Evolutionary conservation across 2,797 vertebrate species (phyloP).

Genomic region (Falco concolor): DNA sequence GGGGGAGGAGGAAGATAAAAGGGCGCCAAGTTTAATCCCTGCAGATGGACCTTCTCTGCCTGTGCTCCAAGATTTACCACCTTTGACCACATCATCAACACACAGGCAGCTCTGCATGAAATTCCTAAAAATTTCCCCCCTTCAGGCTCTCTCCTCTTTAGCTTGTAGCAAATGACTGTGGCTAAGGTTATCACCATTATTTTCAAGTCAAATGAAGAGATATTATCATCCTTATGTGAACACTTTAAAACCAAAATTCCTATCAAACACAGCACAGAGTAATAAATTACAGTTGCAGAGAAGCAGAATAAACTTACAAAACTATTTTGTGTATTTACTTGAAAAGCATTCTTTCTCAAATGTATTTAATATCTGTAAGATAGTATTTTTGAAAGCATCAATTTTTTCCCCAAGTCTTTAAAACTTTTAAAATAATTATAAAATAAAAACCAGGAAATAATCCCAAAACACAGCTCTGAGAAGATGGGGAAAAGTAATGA

Average conservation of each 20-base stretch:
- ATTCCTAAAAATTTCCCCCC: not conserved
- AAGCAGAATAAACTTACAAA: not conserved
- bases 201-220: not conserved
- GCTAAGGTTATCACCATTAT: not conserved
- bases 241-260: not conserved
- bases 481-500: not conserved
- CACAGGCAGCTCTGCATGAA: not conserved
- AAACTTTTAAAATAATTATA: not conserved
- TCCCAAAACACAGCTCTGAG: not conserved
- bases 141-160: not conserved
- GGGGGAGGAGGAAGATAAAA: not conserved
- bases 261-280: not conserved
- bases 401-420: not conserved
- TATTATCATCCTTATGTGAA: not conserved
- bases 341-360: not conserved
- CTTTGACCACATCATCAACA: not conserved
- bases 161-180: not conserved
- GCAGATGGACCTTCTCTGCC: not conserved
- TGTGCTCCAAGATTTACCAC: not conserved
- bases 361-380: not conserved
- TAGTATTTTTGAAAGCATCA: not conserved
- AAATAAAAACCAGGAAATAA: not conserved
- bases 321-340: not conserved
- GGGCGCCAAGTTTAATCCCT: not conserved
- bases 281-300: not conserved